Base-by-base conservation (phyloP, 2,888 invertebrate genomes). In the Lagria hirta region DNA sequence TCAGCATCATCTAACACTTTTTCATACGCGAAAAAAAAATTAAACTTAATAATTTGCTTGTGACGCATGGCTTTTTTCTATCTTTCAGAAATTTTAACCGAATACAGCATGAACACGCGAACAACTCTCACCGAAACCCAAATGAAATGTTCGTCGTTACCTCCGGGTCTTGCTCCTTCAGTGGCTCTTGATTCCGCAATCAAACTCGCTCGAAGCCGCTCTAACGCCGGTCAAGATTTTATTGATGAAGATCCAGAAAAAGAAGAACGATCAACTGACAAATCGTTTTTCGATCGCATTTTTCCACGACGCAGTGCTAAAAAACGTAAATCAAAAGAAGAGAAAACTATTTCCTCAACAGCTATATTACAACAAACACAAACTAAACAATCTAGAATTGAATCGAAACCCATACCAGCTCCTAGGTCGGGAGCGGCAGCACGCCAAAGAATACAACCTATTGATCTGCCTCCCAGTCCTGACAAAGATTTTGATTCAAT, bases 261-360 rank as follows among this genome's bases (percentile, higher is more conserved):
- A 21, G 66, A 64, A 46, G 65, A 62, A 49, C 77, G 83, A 69
- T n/a, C n/a, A n/a, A 74, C 78, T 65, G 76, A 81, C 62, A 72
- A 79, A 63, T 75, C 77, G 49, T 80, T 82, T 65, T 81, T 86
- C 62, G 82, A 82, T 41, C 75, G 86, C 49, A 68, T 86, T 36
- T 75, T 86, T 24, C 74, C 83, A 22, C 76, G 86, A 54, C 81
- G 83, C 57, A 86, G 85, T 38, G 84, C 82, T 16, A 84, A 84
- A 62, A 84, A 84, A 65, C 81, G 82, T 46, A 80, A 83, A 55
- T 75, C 78, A 43, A 77, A 78, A 28, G 56, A 55, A 5, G 52
- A 59, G 22, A 54, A 52, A 37, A 10, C 28, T 12, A 11, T 10
- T 4, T 13, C 26, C 13, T 8, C 14, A 18, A 36, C 10, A 30